Evolutionary conservation across 2,888 invertebrate genomes (phyloP), one percentile per base, ranked within the genome.

Genomic region (Polyploca ridens): DNA sequence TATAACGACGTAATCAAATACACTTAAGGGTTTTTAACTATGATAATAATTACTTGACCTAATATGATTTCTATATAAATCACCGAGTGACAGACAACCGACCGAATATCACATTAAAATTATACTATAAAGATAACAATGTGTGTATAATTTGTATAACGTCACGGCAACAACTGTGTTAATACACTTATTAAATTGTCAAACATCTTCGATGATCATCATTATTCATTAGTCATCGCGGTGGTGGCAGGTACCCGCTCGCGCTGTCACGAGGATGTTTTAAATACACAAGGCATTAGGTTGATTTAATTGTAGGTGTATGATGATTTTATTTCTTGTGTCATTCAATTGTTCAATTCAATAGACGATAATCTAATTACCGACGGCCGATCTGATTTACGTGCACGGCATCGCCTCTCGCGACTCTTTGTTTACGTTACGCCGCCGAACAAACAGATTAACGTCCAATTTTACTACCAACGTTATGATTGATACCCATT

Each of bases 401-500:
- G 64, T 63, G 64, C 59, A 54, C 62, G 58, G 66, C 68, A 70
- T 69, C 58, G 69, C 63, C 19, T 14, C 38, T 58, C 44, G 49
- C 49, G 19, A 33, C 62, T 66, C 65, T 69, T 70, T 73, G 74
- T 74, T 70, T 70, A 68, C 67, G 49, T 62, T 46, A 62, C n/a
- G 16, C 61, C 13, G 16, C 61, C 59, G 44, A 62, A 35, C 59
- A 66, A 62, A 71, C 66, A 70, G 72, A 73, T 73, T 70, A 70
- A 67, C 67, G 73, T 72, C 73, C 67, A 62, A 65, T 57, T 63
- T 41, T 62, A 64, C 68, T 63, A 66, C 64, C 64, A 68, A 68
- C 67, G 38, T 58, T 62, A 63, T 73, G 74, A 74, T 75, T 69
- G 70, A 71, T 75, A 66, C 11, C 44, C 63, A 66, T 66, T 58